These are phyloP conservation scores for Bubo bubo DNA, from an alignment of 2,113 vertebrate species.

Conservation along the genomic window DNA sequence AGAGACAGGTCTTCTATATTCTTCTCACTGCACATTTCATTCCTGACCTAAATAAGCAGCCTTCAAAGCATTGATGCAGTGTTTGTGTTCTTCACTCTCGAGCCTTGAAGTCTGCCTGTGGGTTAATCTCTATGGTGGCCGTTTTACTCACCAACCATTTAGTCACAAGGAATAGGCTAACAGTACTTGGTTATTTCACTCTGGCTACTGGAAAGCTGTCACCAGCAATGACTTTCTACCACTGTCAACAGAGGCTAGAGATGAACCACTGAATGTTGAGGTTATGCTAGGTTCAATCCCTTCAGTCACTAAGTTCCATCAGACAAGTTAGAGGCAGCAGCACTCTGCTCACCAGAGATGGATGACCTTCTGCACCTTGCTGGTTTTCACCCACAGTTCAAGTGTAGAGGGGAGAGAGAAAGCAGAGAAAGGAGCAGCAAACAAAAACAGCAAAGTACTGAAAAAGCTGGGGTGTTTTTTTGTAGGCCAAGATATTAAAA, in stretches of 20 bases:
- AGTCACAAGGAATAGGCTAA: not conserved
- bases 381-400: not conserved
- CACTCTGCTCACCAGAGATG: not conserved
- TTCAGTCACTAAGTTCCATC: not conserved
- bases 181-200: not conserved
- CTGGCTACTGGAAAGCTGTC: not conserved
- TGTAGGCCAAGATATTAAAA: not conserved
- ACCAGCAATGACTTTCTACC: not conserved
- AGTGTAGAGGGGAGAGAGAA: not conserved
- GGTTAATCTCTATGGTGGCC: not conserved
- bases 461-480: fast-evolving
- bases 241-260: not conserved
- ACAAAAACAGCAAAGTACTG: not conserved
- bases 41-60: not conserved
- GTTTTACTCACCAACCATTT: not conserved
- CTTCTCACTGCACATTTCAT: not conserved
- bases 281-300: not conserved
- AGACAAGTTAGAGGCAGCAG: not conserved
- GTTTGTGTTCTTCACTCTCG: not conserved
- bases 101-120: not conserved
- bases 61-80: not conserved
- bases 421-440: not conserved
- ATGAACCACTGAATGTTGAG: not conserved
- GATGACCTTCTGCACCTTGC: not conserved
- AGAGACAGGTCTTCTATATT: not conserved